phyloP scores from a whole-genome alignment of 2,888 invertebrate species.

The Amorpha juglandis region DNA sequence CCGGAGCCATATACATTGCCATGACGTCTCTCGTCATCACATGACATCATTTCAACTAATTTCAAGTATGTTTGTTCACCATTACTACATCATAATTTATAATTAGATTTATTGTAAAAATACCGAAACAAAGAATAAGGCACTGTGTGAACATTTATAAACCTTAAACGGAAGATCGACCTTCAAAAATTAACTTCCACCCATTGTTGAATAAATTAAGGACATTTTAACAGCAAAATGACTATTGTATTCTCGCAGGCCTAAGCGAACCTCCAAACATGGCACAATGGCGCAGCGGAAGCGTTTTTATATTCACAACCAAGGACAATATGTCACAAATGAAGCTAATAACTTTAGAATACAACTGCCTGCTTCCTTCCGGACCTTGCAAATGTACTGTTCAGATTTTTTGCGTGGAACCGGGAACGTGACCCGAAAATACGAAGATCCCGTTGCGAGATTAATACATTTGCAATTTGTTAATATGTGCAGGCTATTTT shows the following conservation, averaged over 20 bases:
- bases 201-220: slow-evolving; percentile 51
- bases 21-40: background rate
- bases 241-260: slow-evolving; percentile 45
- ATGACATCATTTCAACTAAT: background rate
- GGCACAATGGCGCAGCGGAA: slow-evolving; percentile 47
- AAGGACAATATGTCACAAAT: slow-evolving; percentile 45
- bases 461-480: slow-evolving; percentile 6
- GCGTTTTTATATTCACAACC: slow-evolving; percentile 41
- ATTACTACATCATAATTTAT: background rate
- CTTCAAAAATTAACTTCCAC: slow-evolving; percentile 48
- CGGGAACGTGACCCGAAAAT: slow-evolving; percentile 30
- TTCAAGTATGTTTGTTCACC: background rate
- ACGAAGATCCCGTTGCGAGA: slow-evolving; percentile 19
- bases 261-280: slow-evolving; percentile 39
- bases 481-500: slow-evolving; percentile 2
- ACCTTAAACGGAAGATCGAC: slow-evolving; percentile 37
- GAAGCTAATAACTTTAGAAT: slow-evolving; percentile 44
- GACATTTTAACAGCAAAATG: slow-evolving; percentile 41
- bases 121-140: background rate
- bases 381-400: slow-evolving; percentile 47
- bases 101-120: background rate
- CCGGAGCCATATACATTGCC: background rate
- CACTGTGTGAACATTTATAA: slow-evolving; percentile 16
- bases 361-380: slow-evolving; percentile 56
- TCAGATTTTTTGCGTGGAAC: slow-evolving; percentile 27